Conservation (phyloP, 2,888 invertebrate genomes). For the Thereva nobilitata region DNA sequence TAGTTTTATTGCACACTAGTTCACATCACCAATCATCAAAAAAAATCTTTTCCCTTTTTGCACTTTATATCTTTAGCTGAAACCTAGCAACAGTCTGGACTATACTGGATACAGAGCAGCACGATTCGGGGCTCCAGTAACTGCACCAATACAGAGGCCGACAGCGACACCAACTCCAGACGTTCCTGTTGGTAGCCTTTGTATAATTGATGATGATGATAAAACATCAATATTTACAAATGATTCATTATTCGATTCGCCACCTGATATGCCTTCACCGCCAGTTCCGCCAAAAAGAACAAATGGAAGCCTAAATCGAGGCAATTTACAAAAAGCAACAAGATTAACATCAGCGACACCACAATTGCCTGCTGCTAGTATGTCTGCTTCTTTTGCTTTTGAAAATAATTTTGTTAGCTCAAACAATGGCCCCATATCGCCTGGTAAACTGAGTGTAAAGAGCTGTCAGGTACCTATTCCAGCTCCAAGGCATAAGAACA, state of each 20-base stretch:
- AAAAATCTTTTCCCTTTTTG: conserved; percentile 14
- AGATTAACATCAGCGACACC: neutral
- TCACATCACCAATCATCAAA: conserved; percentile 2
- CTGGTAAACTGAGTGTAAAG: conserved; percentile 44
- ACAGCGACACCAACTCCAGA: conserved; percentile 40
- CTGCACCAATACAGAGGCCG: conserved; percentile 14
- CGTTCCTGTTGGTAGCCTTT: conserved; percentile 32
- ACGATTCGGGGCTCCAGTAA: conserved; percentile 18
- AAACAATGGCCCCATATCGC: conserved; percentile 47
- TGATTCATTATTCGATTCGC: conserved; percentile 54
- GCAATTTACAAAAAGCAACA: conserved; percentile 8
- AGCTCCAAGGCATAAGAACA: conserved; percentile 43
- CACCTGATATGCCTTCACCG: conserved; percentile 56
- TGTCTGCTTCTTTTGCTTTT: conserved; percentile 31
- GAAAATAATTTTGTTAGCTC: conserved; percentile 40
- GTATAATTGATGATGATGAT: conserved; percentile 35
- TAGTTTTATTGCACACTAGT: too few species aligned
- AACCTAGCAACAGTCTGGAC: conserved; percentile 53
- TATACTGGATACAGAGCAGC: conserved; percentile 21
- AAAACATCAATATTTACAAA: conserved; percentile 45
- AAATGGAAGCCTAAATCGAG: conserved; percentile 33
- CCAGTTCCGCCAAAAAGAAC: conserved; percentile 53
- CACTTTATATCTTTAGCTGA: conserved; percentile 48
- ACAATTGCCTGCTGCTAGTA: conserved; percentile 7
- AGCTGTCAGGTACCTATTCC: conserved; percentile 50